Conservation (phyloP, 2,113 vertebrate genomes). For the Leucopsar rothschildi region DNA sequence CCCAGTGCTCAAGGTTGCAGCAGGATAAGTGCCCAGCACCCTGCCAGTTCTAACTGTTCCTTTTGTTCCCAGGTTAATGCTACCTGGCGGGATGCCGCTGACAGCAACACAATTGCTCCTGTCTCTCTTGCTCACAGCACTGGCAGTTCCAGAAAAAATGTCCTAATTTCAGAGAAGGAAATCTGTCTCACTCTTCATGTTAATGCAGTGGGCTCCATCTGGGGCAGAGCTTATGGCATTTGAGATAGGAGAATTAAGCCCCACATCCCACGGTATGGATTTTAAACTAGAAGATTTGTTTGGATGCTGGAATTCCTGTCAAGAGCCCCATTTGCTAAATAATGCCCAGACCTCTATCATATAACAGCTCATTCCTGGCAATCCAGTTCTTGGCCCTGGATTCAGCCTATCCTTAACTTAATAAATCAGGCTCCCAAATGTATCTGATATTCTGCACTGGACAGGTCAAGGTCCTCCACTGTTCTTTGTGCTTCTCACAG, state of each 20-base stretch:
- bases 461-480: background rate
- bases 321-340: background rate
- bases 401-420: background rate
- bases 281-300: background rate
- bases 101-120: conserved; percentile 36
- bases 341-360: background rate
- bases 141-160: conserved; percentile 39
- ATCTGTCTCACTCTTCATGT: background rate
- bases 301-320: background rate
- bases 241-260: conserved; percentile 3
- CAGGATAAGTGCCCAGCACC: conserved; percentile 7
- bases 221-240: background rate
- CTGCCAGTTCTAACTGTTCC: conserved; percentile 37
- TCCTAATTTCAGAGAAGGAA: conserved; percentile 40
- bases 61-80: conserved; percentile 48
- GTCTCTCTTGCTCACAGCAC: conserved; percentile 6
- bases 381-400: background rate
- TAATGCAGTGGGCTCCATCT: background rate
- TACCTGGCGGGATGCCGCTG: conserved; percentile 38
- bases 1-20: background rate
- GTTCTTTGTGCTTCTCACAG: background rate
- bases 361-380: background rate
- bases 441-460: background rate
- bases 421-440: background rate
- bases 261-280: background rate